phyloP scores from a whole-genome alignment of 2,113 vertebrate genomes.

The Python bivittatus region DNA sequence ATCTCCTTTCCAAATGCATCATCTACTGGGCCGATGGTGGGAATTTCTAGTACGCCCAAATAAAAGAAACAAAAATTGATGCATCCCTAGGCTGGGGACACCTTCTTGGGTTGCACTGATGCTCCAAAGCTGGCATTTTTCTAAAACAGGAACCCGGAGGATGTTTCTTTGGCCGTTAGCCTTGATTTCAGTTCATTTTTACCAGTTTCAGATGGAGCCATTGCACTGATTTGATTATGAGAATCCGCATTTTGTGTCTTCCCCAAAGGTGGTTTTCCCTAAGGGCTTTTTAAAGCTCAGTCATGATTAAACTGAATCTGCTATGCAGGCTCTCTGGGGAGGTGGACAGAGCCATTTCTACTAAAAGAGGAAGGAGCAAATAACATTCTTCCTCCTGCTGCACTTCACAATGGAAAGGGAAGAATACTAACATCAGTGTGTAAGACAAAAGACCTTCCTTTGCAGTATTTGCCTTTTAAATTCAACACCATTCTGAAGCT shows the following conservation, averaged over 20 bases:
- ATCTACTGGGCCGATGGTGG: background rate
- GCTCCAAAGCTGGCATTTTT: background rate
- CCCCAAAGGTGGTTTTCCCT: slow-evolving; percentile 20
- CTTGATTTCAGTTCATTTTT: slow-evolving; percentile 24
- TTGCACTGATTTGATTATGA: slow-evolving; percentile 23
- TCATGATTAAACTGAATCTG: background rate
- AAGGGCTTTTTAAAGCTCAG: background rate
- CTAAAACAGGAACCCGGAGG: background rate
- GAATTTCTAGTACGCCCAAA: background rate
- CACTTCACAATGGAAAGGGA: background rate
- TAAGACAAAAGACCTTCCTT: background rate
- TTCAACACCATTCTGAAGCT: background rate
- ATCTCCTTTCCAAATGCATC: background rate
- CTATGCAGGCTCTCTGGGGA: background rate
- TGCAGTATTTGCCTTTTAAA: background rate
- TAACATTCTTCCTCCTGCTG: background rate
- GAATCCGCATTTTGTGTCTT: slow-evolving; percentile 16
- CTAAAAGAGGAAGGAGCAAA: background rate
- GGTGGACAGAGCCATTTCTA: background rate
- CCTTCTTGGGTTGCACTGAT: background rate
- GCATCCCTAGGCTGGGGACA: background rate
- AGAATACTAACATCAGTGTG: background rate
- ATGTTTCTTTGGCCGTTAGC: background rate
- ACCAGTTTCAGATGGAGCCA: slow-evolving; percentile 1
- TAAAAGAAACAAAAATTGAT: background rate